Evolutionary conservation across 2,797 vertebrate species (phyloP).

Genomic region (Pipistrellus pipistrellus): DNA sequence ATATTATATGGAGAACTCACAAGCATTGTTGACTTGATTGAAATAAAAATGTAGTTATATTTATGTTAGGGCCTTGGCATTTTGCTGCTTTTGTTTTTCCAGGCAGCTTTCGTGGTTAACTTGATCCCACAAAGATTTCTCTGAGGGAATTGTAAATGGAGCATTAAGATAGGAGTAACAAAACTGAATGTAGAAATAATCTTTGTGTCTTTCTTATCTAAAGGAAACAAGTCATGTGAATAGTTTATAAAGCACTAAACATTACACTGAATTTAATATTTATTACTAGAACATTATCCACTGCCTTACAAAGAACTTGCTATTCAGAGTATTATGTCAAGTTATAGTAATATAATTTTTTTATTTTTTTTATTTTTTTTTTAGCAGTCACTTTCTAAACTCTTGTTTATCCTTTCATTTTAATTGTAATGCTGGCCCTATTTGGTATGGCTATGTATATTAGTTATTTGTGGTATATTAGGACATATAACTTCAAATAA

Average conservation of each 20-base stretch:
- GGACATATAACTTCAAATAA: conserved; percentile 54
- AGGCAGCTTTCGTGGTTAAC: conserved; percentile 60
- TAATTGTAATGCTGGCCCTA: conserved; percentile 65
- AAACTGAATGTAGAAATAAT: conserved; percentile 65
- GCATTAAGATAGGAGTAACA: conserved; percentile 34
- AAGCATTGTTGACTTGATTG: conserved; percentile 63
- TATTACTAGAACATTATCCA: conserved; percentile 36
- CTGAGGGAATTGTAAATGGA: conserved; percentile 69
- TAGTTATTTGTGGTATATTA: conserved; percentile 45
- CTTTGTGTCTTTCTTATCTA: neutral
- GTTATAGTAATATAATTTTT: conserved; percentile 40
- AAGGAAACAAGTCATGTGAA: conserved; percentile 30
- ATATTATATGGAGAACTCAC: conserved; percentile 68
- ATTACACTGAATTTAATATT: conserved; percentile 57
- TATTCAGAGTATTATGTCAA: conserved; percentile 29
- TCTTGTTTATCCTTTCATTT: conserved; percentile 54
- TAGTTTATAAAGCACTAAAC: conserved; percentile 45
- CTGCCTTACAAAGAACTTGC: conserved; percentile 48
- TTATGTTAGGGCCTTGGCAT: conserved; percentile 45
- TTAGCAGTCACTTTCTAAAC: conserved; percentile 28
- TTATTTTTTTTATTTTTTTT: conserved; percentile 18
- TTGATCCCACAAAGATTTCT: conserved; percentile 64
- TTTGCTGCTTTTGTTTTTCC: conserved; percentile 64
- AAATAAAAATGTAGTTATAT: conserved; percentile 64
- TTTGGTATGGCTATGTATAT: conserved; percentile 56